These are phyloP conservation scores for Siniperca scherzeri DNA, from an alignment of 2,797 vertebrate genomes.

Conservation along the genomic window DNA sequence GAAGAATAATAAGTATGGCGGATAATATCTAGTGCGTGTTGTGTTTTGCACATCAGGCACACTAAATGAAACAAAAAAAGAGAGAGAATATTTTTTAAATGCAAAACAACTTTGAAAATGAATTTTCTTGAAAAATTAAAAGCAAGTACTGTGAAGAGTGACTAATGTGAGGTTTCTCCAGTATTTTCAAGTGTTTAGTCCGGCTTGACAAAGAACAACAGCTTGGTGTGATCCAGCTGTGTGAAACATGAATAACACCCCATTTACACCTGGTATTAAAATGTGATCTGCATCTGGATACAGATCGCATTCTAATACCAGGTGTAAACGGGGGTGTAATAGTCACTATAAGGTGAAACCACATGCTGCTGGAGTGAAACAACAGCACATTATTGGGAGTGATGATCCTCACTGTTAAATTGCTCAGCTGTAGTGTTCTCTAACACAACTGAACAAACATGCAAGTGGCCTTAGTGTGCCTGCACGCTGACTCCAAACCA, in stretches of 20 bases:
- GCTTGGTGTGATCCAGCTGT: not conserved
- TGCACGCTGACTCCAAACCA: not conserved
- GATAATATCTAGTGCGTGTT: too few species aligned
- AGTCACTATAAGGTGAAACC: not conserved
- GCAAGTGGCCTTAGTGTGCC: not conserved
- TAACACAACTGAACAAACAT: not conserved
- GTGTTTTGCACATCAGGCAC: too few species aligned
- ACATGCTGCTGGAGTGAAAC: not conserved
- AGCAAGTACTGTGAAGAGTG: not conserved
- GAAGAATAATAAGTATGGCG: too few species aligned
- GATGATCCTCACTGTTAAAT: not conserved
- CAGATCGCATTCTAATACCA: too few species aligned
- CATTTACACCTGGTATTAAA: too few species aligned
- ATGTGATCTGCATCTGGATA: too few species aligned
- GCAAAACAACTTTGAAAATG: not conserved
- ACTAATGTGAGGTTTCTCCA: slow-evolving; percentile 24
- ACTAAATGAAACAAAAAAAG: not conserved
- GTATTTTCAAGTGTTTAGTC: slow-evolving; percentile 13
- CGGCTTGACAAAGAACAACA: not conserved
- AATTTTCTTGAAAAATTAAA: not conserved
- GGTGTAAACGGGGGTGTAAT: too few species aligned
- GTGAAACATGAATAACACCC: slow-evolving; percentile 3
- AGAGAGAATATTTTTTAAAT: not conserved
- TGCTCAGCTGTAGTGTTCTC: not conserved
- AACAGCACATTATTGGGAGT: not conserved